phyloP scores from a whole-genome alignment of 2,797 vertebrate genomes.

The Acrossocheilus wenchowensis region DNA sequence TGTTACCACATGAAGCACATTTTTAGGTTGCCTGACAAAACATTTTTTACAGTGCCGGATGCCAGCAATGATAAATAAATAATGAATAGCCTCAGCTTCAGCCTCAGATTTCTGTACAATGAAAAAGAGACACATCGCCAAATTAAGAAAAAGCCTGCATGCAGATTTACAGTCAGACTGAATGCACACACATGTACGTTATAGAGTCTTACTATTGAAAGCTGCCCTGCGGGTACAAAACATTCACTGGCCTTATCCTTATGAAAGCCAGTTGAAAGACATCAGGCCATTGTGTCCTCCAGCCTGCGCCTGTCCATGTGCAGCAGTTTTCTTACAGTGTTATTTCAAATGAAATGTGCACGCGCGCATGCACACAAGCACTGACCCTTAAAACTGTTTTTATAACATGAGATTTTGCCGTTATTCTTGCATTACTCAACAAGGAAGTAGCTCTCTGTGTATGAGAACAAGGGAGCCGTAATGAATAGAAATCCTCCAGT shows the following conservation, averaged over 20 bases:
- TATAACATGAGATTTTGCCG: slow-evolving; percentile 34
- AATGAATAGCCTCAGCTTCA: slow-evolving; percentile 16
- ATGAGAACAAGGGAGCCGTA: slow-evolving; percentile 42
- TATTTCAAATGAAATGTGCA: slow-evolving; percentile 34
- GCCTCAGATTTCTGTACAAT: slow-evolving; percentile 2
- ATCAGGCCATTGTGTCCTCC: slow-evolving; percentile 45
- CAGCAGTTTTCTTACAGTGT: slow-evolving; percentile 33
- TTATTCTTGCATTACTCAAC: slow-evolving; percentile 35
- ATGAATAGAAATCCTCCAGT: slow-evolving; percentile 53
- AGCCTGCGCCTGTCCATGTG: slow-evolving; percentile 35
- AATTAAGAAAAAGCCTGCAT: slow-evolving; percentile 8
- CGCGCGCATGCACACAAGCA: slow-evolving; percentile 28
- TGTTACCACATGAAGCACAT: slow-evolving; percentile 11
- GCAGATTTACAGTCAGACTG: slow-evolving; percentile 5
- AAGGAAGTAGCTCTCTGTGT: slow-evolving; percentile 37
- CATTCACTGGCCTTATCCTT: slow-evolving; percentile 26
- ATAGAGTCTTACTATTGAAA: slow-evolving; percentile 35
- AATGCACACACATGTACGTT: background rate
- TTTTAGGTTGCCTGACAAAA: slow-evolving; percentile 27
- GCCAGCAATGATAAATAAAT: slow-evolving; percentile 22
- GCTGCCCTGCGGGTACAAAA: slow-evolving; percentile 40
- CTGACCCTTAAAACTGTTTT: slow-evolving; percentile 36
- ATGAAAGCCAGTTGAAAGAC: slow-evolving; percentile 47
- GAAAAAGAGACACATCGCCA: background rate
- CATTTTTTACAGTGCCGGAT: slow-evolving; percentile 5